Base-by-base conservation (phyloP, 2,797 vertebrate genomes). In the Lepilemur septentrionalis region DNA sequence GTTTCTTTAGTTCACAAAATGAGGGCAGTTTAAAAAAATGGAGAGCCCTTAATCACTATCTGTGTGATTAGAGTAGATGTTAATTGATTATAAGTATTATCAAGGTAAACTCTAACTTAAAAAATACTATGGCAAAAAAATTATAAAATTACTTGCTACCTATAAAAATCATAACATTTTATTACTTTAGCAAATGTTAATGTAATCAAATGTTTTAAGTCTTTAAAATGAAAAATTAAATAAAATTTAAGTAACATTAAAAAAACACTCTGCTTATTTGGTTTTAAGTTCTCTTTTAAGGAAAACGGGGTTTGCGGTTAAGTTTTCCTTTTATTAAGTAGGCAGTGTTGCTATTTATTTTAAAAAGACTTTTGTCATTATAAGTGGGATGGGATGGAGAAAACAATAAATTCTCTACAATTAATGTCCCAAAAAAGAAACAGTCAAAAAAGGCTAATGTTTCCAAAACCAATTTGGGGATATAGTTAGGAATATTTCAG, bases 171-270 rank as follows among this genome's bases (percentile, higher is more conserved):
- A 85, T 95, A 59, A 61, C 22, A 92, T 80, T 32, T 92, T 59
- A 92, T 41, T 87, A 89, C 13, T 70, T 69, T 87, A 43, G 0
- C 81, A 52, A 82, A 80, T 78, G 1, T 48, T 95, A 97, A 8
- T 76, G 6, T 79, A 86, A 80, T 84, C 18, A 46, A 93, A 78
- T 38, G 50, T 97, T 82, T 63, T 61, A 87, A 91, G 55, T 32
- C 20, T 72, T 95, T 87, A 65, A 95, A 93, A 95, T 83, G 11
- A 96, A 93, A 30, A 96, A 86, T 35, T 90, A 52, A 48, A 86
- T 84, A n/a, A 23, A 18, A 73, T 57, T 85, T 76, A 84, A 30
- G 2, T 84, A 20, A 89, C 28, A 59, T 83, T 76, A 91, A 25
- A 41, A 41, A 93, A 70, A 75, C 6, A n/a, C 28, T 30, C 38